A percentile compares a stretch with the other conserved stretches of the same genome.
These are phyloP conservation scores for Amphipyra berbera DNA, from an alignment of 2,888 invertebrate genomes.

Conservation along the genomic window DNA sequence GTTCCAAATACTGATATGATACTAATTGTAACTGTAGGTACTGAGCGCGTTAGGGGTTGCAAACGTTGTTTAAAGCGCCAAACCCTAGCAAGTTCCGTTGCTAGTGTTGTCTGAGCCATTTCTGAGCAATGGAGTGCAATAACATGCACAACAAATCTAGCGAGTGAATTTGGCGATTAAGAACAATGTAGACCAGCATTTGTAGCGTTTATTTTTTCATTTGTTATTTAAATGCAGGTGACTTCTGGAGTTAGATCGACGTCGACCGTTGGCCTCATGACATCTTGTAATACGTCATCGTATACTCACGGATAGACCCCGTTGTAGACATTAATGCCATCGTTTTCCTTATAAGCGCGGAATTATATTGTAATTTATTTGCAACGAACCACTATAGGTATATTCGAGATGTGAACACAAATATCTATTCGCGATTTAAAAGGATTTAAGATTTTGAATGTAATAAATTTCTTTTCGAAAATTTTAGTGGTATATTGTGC, in stretches of 20 bases:
- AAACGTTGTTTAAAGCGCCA: no score
- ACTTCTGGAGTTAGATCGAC: constrained; percentile 6
- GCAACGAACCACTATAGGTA: constrained; percentile 2
- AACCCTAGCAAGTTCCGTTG: no score
- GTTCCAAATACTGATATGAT: not conserved
- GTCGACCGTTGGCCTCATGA: constrained; percentile 32
- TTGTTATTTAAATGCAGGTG: constrained; percentile 8
- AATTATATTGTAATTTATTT: constrained; percentile 33
- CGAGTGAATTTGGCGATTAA: no score
- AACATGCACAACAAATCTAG: no score
- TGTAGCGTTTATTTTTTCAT: constrained; percentile 1
- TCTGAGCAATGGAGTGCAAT: no score
- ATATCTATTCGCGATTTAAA: not conserved
- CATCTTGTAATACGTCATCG: constrained; percentile 34
- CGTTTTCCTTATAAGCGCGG: constrained; percentile 46
- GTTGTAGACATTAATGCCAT: constrained; percentile 29
- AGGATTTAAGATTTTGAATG: not conserved
- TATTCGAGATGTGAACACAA: not conserved
- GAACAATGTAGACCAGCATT: constrained; percentile 7
- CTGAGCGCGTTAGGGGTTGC: not conserved
- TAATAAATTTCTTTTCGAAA: not conserved
- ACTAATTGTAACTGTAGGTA: not conserved
- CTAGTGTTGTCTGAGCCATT: no score
- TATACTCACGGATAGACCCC: constrained; percentile 36
- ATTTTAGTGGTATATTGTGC: not conserved